Evolutionary conservation across 2,113 vertebrate species (phyloP), one percentile per base, ranked within the genome.

Genomic region (Pandion haliaetus): DNA sequence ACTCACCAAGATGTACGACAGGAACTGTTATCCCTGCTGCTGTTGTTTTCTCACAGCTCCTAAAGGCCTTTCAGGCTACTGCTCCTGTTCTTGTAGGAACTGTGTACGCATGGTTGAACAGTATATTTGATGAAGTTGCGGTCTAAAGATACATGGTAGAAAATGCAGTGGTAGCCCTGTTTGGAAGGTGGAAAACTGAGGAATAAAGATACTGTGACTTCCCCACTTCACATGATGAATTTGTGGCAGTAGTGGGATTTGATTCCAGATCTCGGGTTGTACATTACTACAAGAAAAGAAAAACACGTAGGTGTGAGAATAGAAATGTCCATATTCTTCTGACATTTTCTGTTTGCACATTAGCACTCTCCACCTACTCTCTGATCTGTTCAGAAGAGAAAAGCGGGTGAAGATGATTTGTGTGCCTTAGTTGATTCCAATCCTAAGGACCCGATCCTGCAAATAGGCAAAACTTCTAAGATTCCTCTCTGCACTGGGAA

Each of bases 281-380:
- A 49, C 0, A 1, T 88, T 95, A 88, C 66, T 89, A 65, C 84
- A 69, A 91, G 95, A 96, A 97, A 97, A 96, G 93, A 92, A 96
- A 95, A 96, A 32, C 36, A 52, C 0, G 86, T 95, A 94, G 95
- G 96, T 79, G 88, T 93, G 73, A 95, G 86, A 76, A 84, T 36
- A 95, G 90, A 97, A 94, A 86, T 57, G 88, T 79, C 95, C 86
- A 7, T 82, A 61, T 95, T 96, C 45, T 91, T 92, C 85, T 96
- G 92, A 95, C 95, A 54, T 94, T 79, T 92, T 96, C 82, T 91
- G 61, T 93, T 95, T 77, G 77, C 91, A 85, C 72, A 17, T 96
- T 87, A 84, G 69, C 91, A 59, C 91, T 95, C 94, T 36, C 96
- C 94, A 82, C 95, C 94, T 87, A 93, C 95, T 63, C 69, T 25